Percentiles rank a stretch among this genome's conserved stretches.
phyloP scores from a whole-genome alignment of 2,113 vertebrate species.

The Cyprinodon variegatus region DNA sequence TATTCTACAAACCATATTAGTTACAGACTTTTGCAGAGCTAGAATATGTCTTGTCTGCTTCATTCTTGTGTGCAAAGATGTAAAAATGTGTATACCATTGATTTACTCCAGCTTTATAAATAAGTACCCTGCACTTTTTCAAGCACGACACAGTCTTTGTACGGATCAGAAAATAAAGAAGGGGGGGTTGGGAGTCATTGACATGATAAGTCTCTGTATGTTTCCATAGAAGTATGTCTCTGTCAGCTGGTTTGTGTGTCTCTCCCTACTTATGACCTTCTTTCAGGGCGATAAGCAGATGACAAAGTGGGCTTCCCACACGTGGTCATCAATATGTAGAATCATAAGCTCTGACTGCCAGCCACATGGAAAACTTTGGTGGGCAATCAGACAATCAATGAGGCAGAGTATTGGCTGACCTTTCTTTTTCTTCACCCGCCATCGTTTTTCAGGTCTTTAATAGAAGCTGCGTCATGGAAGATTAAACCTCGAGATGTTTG shows the following conservation, averaged over 20 bases:
- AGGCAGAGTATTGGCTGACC: conserved; percentile 35
- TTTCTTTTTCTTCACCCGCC: conserved; percentile 33
- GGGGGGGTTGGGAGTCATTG: neutral
- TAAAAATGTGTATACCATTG: neutral
- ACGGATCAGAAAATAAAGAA: neutral
- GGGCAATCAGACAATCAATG: conserved; percentile 55
- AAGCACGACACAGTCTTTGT: neutral
- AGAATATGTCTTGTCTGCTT: too few relatives aligned
- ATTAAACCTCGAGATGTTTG: conserved; percentile 56
- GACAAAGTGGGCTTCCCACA: conserved; percentile 35
- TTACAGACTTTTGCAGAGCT: too few relatives aligned
- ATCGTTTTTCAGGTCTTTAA: conserved; percentile 56
- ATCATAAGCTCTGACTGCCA: conserved; percentile 40
- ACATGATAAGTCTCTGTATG: neutral
- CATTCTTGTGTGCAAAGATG: too few relatives aligned
- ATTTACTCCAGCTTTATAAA: neutral
- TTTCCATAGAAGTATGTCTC: neutral
- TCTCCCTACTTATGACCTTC: neutral
- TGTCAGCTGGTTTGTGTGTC: neutral
- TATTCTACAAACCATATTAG: too few relatives aligned
- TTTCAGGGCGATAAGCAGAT: conserved; percentile 29
- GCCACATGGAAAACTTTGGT: conserved; percentile 2
- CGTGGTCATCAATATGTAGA: conserved; percentile 42
- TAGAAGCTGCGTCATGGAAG: conserved; percentile 52
- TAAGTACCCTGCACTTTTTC: neutral